Evolutionary conservation across 2,797 vertebrate species (phyloP), one percentile per base, ranked within the genome.

Genomic region (Muscicapa striata): DNA sequence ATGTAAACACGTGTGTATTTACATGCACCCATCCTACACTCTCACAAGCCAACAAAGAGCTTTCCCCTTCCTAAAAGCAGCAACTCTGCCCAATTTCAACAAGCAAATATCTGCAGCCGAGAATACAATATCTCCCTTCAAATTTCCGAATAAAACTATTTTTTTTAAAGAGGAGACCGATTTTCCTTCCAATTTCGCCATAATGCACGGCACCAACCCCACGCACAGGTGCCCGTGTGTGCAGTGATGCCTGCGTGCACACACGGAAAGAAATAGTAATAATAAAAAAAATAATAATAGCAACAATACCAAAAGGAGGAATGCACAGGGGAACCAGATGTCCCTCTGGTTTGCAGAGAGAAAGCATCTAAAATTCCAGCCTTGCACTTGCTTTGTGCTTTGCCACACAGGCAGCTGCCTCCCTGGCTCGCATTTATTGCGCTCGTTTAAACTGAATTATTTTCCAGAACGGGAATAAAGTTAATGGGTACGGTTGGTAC

Each of bases 1-100:
- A 10, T 41, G 34, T 5, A 32, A 64, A 62, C 51, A 10, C 13
- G 11, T 7, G 22, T 16, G 62, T 6, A 2, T 45, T 51, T 5
- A 12, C 10, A 8, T 1, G 45, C 19, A 19, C 5, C 20, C 23
- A 23, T 10, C 51, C 72, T 1, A 0, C 34, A 1, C 15, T 6
- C 38, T 7, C 22, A 1, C 36, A 7, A 41, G 32, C 40, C 23
- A 24, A 34, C 38, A 13, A 61, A 45, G 32, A 27, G 41, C 9
- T 75, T 43, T 30, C 27, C 66, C 91, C 10, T 27, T 38, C 46
- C 49, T 3, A 6, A 72, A 54, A 34, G 32, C 68, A 67, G 59
- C 45, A 10, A 1, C 32, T 0, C 83, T 4, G 66, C 78, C 84
- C 52, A 1, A 7, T 24, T 72, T 45, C 81, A 40, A 12, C 54